Evolutionary conservation across 2,888 invertebrate genomes (phyloP), one percentile per base, ranked within the genome.

Genomic region (Myopa tessellatipennis): DNA sequence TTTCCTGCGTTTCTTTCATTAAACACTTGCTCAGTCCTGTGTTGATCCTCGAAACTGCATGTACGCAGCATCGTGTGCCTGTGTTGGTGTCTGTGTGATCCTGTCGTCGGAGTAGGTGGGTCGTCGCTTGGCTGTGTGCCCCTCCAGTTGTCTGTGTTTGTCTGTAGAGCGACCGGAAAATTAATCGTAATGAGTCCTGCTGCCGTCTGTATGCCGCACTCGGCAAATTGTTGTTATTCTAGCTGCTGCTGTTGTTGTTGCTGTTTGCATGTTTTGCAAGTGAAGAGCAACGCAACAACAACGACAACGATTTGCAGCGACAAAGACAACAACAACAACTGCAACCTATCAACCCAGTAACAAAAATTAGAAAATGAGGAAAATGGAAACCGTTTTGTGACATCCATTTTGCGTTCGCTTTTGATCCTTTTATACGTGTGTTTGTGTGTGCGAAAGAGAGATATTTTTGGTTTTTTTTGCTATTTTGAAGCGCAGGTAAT

Each of bases 181-280:
- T 83, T 85, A 83, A 85, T 84, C 84, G 83, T 85, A 85, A 85
- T 85, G 85, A 85, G 83, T 84, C 82, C 82, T 82, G 83, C 82
- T 82, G 83, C 58, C 71, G 14, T 61, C 70, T 61, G 70, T 73
- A 55, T 50, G 72, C 60, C 65, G 75, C 73, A 76, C 77, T 78
- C 78, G 76, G 38, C 55, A 12, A 16, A 12, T 55, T 65, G 45
- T 52, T 73, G 71, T 61, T 68, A 45, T 45, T 52, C 50, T 73
- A 61, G 79, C 81, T 82, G 45, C 50, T 73, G 71, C 67, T 68
- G 61, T 45, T 52, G 60, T 72, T 68, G 79, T 82, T 82, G 79
- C 80, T 77, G 77, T 80, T 14, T 81, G 83, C 82, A 83, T 83
- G 84, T 83, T 83, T 82, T 84, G 83, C 82, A 83, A 84, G 60